phyloP scores from a whole-genome alignment of 2,888 invertebrate genomes.

The Uloborus plumipes region DNA sequence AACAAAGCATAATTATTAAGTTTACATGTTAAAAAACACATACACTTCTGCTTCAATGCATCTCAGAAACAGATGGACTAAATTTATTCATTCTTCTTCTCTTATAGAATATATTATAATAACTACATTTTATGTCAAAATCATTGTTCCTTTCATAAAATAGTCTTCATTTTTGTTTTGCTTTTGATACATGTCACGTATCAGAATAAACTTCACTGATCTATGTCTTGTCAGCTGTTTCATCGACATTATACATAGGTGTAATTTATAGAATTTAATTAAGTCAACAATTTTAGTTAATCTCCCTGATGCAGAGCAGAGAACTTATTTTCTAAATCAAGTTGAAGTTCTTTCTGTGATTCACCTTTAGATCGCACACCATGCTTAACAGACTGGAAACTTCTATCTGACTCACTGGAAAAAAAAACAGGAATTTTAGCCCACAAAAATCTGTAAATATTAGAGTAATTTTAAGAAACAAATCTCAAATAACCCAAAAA shows the following conservation, averaged over 20 bases:
- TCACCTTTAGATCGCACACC: constrained; percentile 62
- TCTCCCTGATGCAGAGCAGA: constrained; percentile 57
- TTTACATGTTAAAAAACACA: too few species aligned
- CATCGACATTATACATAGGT: not conserved
- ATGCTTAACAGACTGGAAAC: constrained; percentile 65
- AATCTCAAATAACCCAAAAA: not conserved
- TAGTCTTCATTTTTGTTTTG: too few species aligned
- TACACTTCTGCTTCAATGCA: too few species aligned
- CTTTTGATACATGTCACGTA: not conserved
- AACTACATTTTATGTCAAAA: too few species aligned
- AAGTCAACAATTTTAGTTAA: constrained; percentile 25
- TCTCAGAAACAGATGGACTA: too few species aligned
- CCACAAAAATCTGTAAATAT: not conserved
- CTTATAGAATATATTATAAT: too few species aligned
- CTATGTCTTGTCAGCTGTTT: not conserved
- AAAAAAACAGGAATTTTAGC: not conserved
- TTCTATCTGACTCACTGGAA: constrained; percentile 60
- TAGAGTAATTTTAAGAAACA: not conserved
- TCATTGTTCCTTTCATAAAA: too few species aligned
- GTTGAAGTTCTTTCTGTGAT: constrained; percentile 40
- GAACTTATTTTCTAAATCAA: constrained; percentile 65
- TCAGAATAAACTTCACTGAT: constrained; percentile 1
- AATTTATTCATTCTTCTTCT: too few species aligned
- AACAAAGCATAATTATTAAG: too few species aligned
- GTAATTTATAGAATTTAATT: constrained; percentile 6